Evolutionary conservation across 2,113 vertebrate genomes (phyloP), one percentile per base, ranked within the genome.

Genomic region (Geococcyx californianus): DNA sequence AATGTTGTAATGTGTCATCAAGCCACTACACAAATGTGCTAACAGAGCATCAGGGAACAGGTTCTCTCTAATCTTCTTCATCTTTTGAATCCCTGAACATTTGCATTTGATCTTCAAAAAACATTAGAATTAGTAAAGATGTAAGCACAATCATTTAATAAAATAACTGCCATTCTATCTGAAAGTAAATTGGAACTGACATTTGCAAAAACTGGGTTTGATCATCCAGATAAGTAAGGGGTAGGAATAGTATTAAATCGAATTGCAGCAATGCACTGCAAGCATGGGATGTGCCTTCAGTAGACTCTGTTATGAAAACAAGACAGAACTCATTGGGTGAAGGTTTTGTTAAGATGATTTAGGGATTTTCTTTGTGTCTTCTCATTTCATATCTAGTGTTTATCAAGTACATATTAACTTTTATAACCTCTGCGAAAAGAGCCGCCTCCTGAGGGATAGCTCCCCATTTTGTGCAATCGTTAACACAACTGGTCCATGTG

Each of bases 401-500:
- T 58, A 92, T 66, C 54, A 73, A 76, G n/a, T 19, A 44, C 4
- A 5, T n/a, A 36, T 81, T 68, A 69, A 86, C 59, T 77, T 95
- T 31, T 33, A 38, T n/a, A 82, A 64, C 42, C 28, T 55, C 64
- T 78, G 60, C 62, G 64, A 94, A 91, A 87, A 21, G 9, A 94
- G 29, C 55, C 89, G 59, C 34, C 11, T 86, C 72, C 72, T 47
- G 45, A 92, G 47, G 16, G 40, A 79, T 36, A 73, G 40, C 16
- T 73, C 38, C 72, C 33, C 11, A 29, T 69, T 83, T 80, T 3
- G 0, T 73, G 47, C 49, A 47, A 36, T 19, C 55, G 47, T 25
- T 64, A 40, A 54, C 29, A 17, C 6, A 17, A 49, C 23, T 0
- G 3, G 36, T 31, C 28, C 16, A 1, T 6, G 40, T 33, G 7